Base-by-base conservation (phyloP, 2,113 vertebrate genomes). In the Chionodraco myersi region DNA sequence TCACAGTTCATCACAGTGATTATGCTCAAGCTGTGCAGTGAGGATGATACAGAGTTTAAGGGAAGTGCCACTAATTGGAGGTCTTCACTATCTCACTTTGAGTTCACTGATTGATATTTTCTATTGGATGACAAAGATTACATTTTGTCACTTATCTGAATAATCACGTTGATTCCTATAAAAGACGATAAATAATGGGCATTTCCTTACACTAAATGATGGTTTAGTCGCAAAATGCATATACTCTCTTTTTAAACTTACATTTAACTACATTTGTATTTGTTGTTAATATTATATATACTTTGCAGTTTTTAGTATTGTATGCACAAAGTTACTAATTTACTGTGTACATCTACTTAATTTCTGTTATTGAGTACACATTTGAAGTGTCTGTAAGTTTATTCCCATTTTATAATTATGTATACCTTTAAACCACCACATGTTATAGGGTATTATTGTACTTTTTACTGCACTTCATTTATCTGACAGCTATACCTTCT, bases 1-100 rank as follows among this genome's bases (percentile, higher is more conserved):
- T 88, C 83, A 87, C 89, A 91, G 88, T 91, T 93, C 86, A 91
- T 87, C 87, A 79, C 78, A 73, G 85, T 88, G 89, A 92, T 91
- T 91, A 91, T 76, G 64, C 71, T 78, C 91, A 91, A 90, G 87
- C 90, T 94, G 88, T 90, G 92, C 80, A 67, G 66, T n/a, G 70
- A 75, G 71, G 82, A 85, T 82, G 90, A 93, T 84, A 84, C 81
- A 75, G 82, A 87, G 83, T 78, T 87, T 88, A 86, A 74, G 72
- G 83, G 83, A 84, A 67, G 71, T 14, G 70, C 69, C 23, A 47
- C 83, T 87, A 87, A 92, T 89, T 87, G 86, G 72, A 88, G 77
- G 49, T 84, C 79, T 71, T 84, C 69, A 74, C 73, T 77, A 41
- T 41, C 57, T 72, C 74, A 70, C 79, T 84, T 75, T 69, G 63